These are phyloP conservation scores for Epinotia ramella DNA, from an alignment of 2,888 invertebrate species.

Conservation along the genomic window DNA sequence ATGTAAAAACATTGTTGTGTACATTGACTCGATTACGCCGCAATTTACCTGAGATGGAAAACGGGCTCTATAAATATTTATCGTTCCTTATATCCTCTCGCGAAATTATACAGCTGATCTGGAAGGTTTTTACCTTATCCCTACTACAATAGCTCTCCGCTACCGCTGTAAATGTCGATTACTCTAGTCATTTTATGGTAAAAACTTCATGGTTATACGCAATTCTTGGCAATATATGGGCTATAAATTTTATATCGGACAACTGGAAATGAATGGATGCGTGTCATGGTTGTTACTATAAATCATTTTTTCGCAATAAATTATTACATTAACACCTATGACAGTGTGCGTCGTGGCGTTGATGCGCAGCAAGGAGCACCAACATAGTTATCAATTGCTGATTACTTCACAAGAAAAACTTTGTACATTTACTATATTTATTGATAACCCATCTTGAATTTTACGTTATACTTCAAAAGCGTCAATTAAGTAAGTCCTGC, in stretches of 20 bases:
- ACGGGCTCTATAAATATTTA: constrained; percentile 82
- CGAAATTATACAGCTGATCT: constrained; percentile 69
- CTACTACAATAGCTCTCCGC: constrained; percentile 63
- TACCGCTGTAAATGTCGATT: constrained; percentile 60
- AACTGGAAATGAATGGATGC: constrained; percentile 64
- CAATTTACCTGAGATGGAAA: constrained; percentile 76
- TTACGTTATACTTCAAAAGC: too few relatives aligned
- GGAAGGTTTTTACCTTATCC: constrained; percentile 66
- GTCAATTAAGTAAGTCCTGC: too few relatives aligned
- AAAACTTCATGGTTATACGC: constrained; percentile 56
- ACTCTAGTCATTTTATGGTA: constrained; percentile 58
- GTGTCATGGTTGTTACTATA: constrained; percentile 58
- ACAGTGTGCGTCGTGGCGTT: constrained; percentile 33
- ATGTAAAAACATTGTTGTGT: constrained; percentile 75
- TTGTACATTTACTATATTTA: neutral
- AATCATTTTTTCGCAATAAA: constrained; percentile 54
- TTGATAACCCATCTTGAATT: neutral
- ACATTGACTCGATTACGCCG: constrained; percentile 76
- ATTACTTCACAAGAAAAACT: constrained; percentile 14
- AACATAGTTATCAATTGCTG: constrained; percentile 26
- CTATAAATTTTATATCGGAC: constrained; percentile 60
- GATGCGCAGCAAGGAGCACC: constrained; percentile 5
- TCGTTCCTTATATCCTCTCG: constrained; percentile 64
- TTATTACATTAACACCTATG: constrained; percentile 46
- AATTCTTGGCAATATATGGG: constrained; percentile 46